These are phyloP conservation scores for Pygoscelis antarcticus DNA, from an alignment of 2,113 vertebrate species.

Conservation along the genomic window DNA sequence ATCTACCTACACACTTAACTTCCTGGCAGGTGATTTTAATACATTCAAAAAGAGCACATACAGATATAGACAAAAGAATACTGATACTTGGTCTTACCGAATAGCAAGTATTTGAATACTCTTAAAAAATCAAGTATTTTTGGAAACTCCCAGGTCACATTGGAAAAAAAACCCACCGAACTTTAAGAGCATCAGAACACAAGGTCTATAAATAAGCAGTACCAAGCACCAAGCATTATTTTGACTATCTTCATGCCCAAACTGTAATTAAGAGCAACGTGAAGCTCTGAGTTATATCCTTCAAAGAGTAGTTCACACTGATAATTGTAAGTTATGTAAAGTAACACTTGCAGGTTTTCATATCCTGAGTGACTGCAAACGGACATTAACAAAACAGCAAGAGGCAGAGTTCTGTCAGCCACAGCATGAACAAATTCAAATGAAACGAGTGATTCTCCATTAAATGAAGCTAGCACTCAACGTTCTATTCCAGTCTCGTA, in stretches of 20 bases:
- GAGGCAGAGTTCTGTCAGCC: neutral
- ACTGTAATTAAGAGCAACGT: neutral
- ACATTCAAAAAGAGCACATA: neutral
- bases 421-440: neutral
- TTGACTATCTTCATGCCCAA: neutral
- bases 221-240: neutral
- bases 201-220: neutral
- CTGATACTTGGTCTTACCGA: neutral
- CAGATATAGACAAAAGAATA: neutral
- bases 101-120: neutral
- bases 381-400: constrained; percentile 45
- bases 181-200: neutral
- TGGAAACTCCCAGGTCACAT: neutral
- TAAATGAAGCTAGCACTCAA: constrained; percentile 3
- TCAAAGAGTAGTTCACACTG: neutral
- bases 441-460: neutral
- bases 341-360: neutral
- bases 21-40: neutral
- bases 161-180: neutral
- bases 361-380: constrained; percentile 20
- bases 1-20: constrained; percentile 12
- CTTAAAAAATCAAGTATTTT: neutral
- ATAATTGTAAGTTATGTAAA: constrained; percentile 23
- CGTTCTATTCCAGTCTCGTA: neutral
- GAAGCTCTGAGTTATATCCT: neutral